Evolutionary conservation across 2,797 vertebrate genomes (phyloP).

Genomic region (Tympanoctomys barrerae): DNA sequence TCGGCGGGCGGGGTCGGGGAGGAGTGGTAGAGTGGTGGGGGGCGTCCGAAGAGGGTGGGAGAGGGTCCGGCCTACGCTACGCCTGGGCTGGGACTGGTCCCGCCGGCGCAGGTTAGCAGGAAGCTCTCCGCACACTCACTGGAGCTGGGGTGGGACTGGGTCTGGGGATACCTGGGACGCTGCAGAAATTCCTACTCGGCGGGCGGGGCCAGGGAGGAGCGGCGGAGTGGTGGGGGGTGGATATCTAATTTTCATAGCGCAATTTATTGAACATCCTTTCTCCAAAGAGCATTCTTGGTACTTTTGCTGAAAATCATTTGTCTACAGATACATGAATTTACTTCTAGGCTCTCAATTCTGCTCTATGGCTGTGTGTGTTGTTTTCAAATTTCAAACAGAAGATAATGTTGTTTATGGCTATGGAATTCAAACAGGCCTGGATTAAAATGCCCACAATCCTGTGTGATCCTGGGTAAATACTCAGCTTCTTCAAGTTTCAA

Average conservation of each 20-base stretch:
- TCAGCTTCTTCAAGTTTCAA: slow-evolving; percentile 13
- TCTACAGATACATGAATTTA: rapidly evolving
- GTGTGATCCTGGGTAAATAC: background rate
- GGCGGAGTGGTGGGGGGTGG: too few relatives aligned
- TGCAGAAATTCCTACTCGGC: too few relatives aligned
- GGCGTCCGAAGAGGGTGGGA: too few relatives aligned
- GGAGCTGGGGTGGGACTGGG: too few relatives aligned
- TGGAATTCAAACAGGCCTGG: background rate
- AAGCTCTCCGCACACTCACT: too few relatives aligned
- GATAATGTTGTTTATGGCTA: background rate
- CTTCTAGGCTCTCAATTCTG: background rate
- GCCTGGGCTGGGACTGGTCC: too few relatives aligned
- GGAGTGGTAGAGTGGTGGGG: too few relatives aligned
- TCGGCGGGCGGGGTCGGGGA: too few relatives aligned
- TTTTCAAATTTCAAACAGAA: slow-evolving; percentile 37
- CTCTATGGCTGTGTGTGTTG: background rate
- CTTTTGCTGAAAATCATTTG: background rate
- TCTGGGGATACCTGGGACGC: too few relatives aligned
- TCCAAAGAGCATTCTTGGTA: background rate
- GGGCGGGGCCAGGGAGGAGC: too few relatives aligned
- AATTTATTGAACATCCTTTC: background rate
- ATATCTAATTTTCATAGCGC: background rate
- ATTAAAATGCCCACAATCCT: background rate
- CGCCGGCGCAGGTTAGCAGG: too few relatives aligned
- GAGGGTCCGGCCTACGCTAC: too few relatives aligned